These are phyloP conservation scores for Caenorhabditis virilis DNA, from an alignment of 2,888 invertebrate species.

Conservation along the genomic window DNA sequence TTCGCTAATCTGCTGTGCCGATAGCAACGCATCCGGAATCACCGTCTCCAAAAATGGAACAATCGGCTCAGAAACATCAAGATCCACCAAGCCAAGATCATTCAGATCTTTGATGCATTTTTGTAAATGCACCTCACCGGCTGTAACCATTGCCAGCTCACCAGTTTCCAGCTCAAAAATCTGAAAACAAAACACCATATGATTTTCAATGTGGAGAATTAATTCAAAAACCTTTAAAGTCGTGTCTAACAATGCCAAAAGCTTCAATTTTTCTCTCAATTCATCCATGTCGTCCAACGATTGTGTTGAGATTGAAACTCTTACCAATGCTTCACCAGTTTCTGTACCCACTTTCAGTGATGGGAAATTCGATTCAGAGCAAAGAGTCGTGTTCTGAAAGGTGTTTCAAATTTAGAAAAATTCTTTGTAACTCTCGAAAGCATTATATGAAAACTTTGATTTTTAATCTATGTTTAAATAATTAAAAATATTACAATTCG, in stretches of 20 bases:
- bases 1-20: constrained; percentile 50
- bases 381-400: constrained; percentile 86
- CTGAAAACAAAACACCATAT: constrained; percentile 25
- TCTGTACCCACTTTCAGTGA: constrained; percentile 76
- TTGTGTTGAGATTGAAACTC: constrained; percentile 87
- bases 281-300: constrained; percentile 54
- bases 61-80: constrained; percentile 85
- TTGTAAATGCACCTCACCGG: constrained; percentile 95
- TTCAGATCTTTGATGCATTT: constrained; percentile 90
- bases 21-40: constrained; percentile 70
- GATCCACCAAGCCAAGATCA: constrained; percentile 69
- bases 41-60: constrained; percentile 95
- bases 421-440: too few relatives aligned
- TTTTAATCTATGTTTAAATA: too few relatives aligned
- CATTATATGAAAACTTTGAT: too few relatives aligned
- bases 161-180: constrained; percentile 84
- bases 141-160: constrained; percentile 89
- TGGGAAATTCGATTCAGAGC: constrained; percentile 74
- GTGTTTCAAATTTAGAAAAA: too few relatives aligned
- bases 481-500: too few relatives aligned
- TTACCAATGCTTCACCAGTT: constrained; percentile 80
- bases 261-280: constrained; percentile 51
- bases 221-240: constrained; percentile 27
- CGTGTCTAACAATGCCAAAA: constrained; percentile 57
- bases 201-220: not conserved